These are phyloP conservation scores for Aporophyla lueneburgensis DNA, from an alignment of 2,888 invertebrate genomes.

Conservation along the genomic window DNA sequence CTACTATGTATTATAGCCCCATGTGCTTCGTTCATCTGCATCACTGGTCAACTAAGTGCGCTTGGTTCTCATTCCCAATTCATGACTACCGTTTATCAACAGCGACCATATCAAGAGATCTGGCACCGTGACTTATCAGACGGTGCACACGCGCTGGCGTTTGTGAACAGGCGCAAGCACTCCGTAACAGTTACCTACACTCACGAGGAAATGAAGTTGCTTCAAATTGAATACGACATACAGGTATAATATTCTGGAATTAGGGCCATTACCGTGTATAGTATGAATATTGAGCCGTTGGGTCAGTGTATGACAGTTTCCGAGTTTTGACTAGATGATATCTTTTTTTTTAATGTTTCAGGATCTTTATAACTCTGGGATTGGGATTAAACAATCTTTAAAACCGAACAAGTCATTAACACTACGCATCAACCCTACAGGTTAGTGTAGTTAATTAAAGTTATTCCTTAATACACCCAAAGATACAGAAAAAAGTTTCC, in stretches of 20 bases:
- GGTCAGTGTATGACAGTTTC: too few species aligned
- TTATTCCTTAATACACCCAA: background rate
- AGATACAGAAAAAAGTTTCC: background rate
- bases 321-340: too few species aligned
- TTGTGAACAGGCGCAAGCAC: slow-evolving; percentile 83
- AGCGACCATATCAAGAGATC: slow-evolving; percentile 82
- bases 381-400: slow-evolving; percentile 72
- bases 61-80: background rate
- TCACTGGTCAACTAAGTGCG: background rate
- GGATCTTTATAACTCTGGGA: slow-evolving; percentile 85
- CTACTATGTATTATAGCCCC: too few species aligned
- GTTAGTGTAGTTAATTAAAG: slow-evolving; percentile 71
- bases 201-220: slow-evolving; percentile 74
- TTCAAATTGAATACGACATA: slow-evolving; percentile 71
- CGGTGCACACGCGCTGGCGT: slow-evolving; percentile 90
- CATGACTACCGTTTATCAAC: slow-evolving; percentile 2
- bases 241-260: slow-evolving; percentile 70
- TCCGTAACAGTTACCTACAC: slow-evolving; percentile 73
- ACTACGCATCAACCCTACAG: slow-evolving; percentile 89
- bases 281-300: background rate
- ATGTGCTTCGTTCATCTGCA: background rate
- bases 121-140: slow-evolving; percentile 90
- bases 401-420: slow-evolving; percentile 79
- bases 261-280: background rate
- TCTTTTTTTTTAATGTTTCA: too few species aligned